These are phyloP conservation scores for Laticauda colubrina DNA, from an alignment of 2,113 vertebrate species.

Conservation along the genomic window DNA sequence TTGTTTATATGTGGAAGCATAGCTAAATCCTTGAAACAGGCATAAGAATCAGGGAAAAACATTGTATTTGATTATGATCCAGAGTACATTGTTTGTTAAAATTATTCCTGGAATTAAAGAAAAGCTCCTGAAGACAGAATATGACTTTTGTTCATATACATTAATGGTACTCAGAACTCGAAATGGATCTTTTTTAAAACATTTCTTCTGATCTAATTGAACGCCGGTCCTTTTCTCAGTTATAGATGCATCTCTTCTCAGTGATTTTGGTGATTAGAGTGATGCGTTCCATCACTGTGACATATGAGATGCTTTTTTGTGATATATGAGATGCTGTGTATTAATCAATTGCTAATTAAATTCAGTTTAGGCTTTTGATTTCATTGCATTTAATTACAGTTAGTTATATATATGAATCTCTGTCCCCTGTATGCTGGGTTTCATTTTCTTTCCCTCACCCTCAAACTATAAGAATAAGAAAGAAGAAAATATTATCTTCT, in stretches of 20 bases:
- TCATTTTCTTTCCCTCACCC: not conserved
- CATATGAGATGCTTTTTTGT: no score
- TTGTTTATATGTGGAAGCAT: not conserved
- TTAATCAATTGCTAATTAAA: not conserved
- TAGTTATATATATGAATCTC: not conserved
- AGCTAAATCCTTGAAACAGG: not conserved
- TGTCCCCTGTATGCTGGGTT: not conserved
- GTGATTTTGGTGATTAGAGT: not conserved
- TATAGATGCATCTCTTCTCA: not conserved
- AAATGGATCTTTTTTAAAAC: not conserved
- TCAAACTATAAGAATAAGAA: not conserved
- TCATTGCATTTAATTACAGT: not conserved
- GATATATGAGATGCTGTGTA: not conserved
- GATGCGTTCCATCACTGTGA: not conserved
- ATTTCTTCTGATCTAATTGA: not conserved
- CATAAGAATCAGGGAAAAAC: not conserved
- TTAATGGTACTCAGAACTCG: not conserved
- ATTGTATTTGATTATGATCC: not conserved
- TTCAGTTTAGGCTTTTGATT: not conserved
- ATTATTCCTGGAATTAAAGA: not conserved
- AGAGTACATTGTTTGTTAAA: not conserved
- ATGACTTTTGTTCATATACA: not conserved
- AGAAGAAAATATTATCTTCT: not conserved
- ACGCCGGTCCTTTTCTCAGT: not conserved
- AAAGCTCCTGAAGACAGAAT: not conserved